Base-by-base conservation (phyloP, 1,140 invertebrate genomes). In the Melanaphis sacchari region DNA sequence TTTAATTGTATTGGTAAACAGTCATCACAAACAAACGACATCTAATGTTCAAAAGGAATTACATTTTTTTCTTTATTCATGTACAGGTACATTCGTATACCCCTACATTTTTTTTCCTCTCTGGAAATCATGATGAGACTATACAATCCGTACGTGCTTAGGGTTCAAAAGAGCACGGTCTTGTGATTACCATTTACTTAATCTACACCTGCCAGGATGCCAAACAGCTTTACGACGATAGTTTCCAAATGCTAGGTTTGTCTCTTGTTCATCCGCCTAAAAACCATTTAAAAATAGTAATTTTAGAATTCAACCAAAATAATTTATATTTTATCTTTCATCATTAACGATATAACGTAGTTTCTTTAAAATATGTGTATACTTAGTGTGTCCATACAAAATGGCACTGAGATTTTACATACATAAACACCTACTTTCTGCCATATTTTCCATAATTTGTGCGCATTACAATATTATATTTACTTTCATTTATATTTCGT, bases 101-200 rank as follows among this genome's bases (percentile, higher is more conserved):
- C 24, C 31, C 6, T 36, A 54, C 18, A 38, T 85, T 43, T 89
- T 89, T 90, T 66, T 90, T 0, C 21, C 24, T 66, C 52, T 24
- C 52, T 24, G 52, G 15, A 90, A 90, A 90, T 90, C 89, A 90
- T 90, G 89, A 90, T 26, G 15, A 66, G 52, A 90, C 36, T 90
- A 43, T 31, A 90, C 54, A 90, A 90, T n/a, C 38, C 38, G 89
- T 90, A 90, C 89, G 89, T 90, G 89, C 49, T 90, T 15, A 1
- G 89, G 3, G 40, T 90, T 41, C 26, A 22, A 90, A 59, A 90
- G 11, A 15, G 2, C 11, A 31, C 1, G 11, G 38, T 1, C 24
- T 90, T 66, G 54, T 43, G 89, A 54, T 90, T 90, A 90, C 40
- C n/a, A 43, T 90, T 90, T 90, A 90, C 52, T 90, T 90, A 85